Percentiles rank a stretch among this genome's conserved stretches.
Evolutionary conservation across 2,888 invertebrate genomes (phyloP).

Genomic region (Polydrusus pterygomalis): DNA sequence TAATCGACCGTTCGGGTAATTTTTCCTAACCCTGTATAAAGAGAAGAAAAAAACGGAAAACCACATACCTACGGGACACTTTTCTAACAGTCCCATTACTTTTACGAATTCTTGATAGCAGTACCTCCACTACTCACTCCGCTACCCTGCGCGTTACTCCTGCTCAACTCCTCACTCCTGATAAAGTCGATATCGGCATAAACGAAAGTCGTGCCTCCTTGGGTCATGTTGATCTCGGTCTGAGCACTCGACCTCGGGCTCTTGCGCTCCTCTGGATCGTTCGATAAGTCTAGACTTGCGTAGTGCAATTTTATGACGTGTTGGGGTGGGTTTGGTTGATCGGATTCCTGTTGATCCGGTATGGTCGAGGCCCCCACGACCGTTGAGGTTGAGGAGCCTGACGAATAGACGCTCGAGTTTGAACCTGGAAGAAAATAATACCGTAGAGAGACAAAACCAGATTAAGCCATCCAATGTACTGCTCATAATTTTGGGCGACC

Average conservation of each 20-base stretch:
- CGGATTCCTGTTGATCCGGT: conserved; percentile 61
- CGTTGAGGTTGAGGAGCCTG: conserved; percentile 69
- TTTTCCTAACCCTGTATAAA: no score
- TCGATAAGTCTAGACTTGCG: conserved; percentile 79
- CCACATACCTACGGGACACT: no score
- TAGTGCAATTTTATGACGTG: conserved; percentile 76
- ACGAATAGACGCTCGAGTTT: conserved; percentile 68
- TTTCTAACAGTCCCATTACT: no score
- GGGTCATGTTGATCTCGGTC: conserved; percentile 42
- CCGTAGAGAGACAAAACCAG: no score
- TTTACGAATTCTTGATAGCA: conserved; percentile 20
- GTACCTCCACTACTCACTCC: conserved; percentile 12
- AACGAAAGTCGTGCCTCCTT: conserved; percentile 72
- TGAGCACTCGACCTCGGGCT: conserved; percentile 62
- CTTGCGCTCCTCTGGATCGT: conserved; percentile 62
- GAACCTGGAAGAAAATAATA: conserved; percentile 59
- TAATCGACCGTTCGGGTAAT: no score
- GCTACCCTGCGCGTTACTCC: conserved; percentile 49
- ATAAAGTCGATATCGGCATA: conserved; percentile 90
- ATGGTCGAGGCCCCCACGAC: conserved; percentile 66
- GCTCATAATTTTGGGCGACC: no score
- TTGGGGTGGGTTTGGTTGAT: conserved; percentile 12
- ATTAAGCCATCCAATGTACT: no score
- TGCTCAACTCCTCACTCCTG: conserved; percentile 75
- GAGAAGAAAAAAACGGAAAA: no score